Conservation (phyloP, 2,888 invertebrate genomes). For the Plebejus anna region DNA sequence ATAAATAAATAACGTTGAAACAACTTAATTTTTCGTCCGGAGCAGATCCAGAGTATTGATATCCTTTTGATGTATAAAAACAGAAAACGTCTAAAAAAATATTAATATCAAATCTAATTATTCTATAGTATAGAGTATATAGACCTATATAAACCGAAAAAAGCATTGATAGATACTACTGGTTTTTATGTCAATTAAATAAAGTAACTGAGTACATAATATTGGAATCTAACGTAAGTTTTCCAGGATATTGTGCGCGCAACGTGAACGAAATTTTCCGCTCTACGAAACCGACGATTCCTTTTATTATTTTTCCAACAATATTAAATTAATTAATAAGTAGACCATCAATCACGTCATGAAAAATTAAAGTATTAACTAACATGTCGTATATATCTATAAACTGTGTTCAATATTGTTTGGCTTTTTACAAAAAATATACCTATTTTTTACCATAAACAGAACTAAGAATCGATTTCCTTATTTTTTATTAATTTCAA, state of each 20-base stretch:
- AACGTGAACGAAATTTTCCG: background rate
- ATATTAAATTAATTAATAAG: background rate
- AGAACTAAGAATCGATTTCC: constrained; percentile 2
- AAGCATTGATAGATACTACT: too few species aligned
- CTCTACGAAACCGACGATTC: background rate
- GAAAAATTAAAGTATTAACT: background rate
- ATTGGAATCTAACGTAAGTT: background rate
- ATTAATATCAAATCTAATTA: too few species aligned
- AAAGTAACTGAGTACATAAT: background rate
- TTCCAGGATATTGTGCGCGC: background rate
- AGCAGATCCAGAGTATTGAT: background rate
- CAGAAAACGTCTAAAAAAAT: background rate
- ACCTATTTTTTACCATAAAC: constrained; percentile 10
- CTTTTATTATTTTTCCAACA: background rate
- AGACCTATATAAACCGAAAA: too few species aligned
- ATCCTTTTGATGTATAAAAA: background rate
- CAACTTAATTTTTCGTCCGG: background rate
- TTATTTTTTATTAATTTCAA: background rate
- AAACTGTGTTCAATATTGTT: background rate
- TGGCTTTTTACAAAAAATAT: background rate
- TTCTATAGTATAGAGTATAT: too few species aligned
- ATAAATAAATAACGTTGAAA: background rate
- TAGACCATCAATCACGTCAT: background rate
- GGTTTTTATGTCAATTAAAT: background rate
- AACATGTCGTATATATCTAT: background rate